A percentile compares a stretch with the other conserved stretches of the same genome.
phyloP scores from a whole-genome alignment of 2,113 vertebrate genomes.

The Labeo catla region DNA sequence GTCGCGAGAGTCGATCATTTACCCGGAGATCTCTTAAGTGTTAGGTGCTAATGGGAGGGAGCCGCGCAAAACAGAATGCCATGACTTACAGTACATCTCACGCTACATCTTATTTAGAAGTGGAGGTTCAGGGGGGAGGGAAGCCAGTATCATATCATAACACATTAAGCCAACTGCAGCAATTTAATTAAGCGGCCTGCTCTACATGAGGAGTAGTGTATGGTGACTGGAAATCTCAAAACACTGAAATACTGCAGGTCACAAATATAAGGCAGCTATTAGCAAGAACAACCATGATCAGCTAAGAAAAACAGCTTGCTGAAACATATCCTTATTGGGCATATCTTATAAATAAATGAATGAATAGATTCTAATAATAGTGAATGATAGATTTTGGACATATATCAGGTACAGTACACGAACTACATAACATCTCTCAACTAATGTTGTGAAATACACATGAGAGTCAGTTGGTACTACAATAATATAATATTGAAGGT shows the following conservation, averaged over 20 bases:
- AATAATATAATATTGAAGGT: too few species aligned
- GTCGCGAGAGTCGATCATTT: slow-evolving; percentile 81
- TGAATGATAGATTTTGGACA: too few species aligned
- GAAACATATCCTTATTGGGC: background rate
- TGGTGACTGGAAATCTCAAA: slow-evolving; percentile 70
- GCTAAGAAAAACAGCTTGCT: background rate
- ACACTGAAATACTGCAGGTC: slow-evolving; percentile 51
- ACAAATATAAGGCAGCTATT: slow-evolving; percentile 15
- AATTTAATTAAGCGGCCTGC: slow-evolving; percentile 75
- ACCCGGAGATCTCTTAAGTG: slow-evolving; percentile 78
- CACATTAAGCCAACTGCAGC: slow-evolving; percentile 69
- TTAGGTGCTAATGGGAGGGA: slow-evolving; percentile 78
- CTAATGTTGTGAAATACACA: too few species aligned
- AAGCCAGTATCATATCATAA: slow-evolving; percentile 74
- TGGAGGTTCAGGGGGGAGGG: background rate
- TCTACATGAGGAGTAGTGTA: slow-evolving; percentile 65
- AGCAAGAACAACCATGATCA: background rate
- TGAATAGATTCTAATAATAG: too few species aligned
- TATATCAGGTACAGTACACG: too few species aligned
- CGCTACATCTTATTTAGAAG: slow-evolving; percentile 69
- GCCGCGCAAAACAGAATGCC: slow-evolving; percentile 73
- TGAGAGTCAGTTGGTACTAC: too few species aligned
- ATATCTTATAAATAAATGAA: background rate
- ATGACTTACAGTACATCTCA: slow-evolving; percentile 74
- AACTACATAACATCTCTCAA: too few species aligned